Conservation (phyloP, 2,888 invertebrate species). For the Lottia gigantea region DNA sequence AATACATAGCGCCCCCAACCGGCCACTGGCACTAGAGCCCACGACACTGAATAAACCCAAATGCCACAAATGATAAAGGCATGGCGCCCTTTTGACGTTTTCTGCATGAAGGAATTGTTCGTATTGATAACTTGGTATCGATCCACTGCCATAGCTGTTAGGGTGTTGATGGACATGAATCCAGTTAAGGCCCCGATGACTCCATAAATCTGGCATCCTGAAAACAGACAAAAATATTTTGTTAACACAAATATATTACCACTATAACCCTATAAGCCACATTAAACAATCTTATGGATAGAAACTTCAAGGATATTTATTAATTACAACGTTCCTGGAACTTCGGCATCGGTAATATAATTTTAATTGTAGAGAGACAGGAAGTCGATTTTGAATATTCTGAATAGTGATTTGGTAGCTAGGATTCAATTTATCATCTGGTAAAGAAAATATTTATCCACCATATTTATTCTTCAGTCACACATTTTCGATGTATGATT, state of each 20-base stretch:
- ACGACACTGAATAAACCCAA: conserved; percentile 42
- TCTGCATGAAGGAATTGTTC: conserved; percentile 7
- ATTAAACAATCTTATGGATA: too few relatives aligned
- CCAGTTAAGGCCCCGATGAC: conserved; percentile 38
- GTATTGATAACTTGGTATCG: conserved; percentile 38
- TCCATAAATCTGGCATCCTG: conserved; percentile 44
- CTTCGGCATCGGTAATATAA: background rate
- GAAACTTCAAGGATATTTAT: too few relatives aligned
- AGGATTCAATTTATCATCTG: too few relatives aligned
- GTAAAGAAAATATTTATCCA: too few relatives aligned
- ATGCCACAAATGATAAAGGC: conserved; percentile 19
- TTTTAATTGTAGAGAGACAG: background rate
- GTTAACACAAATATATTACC: too few relatives aligned
- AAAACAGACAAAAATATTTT: conserved; percentile 13
- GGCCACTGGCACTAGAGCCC: conserved; percentile 37
- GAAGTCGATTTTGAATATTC: too few relatives aligned
- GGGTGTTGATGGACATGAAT: conserved; percentile 45
- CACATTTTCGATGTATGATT: too few relatives aligned
- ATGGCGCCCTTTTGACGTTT: conserved; percentile 24
- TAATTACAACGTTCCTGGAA: too few relatives aligned
- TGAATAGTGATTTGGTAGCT: background rate
- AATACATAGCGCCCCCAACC: conserved; percentile 45
- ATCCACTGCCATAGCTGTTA: conserved; percentile 43
- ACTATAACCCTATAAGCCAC: too few relatives aligned
- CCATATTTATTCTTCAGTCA: too few relatives aligned